A percentile compares a stretch with the other conserved stretches of the same genome.
Conservation (phyloP, 2,888 invertebrate genomes). For the Spilarctia lutea region DNA sequence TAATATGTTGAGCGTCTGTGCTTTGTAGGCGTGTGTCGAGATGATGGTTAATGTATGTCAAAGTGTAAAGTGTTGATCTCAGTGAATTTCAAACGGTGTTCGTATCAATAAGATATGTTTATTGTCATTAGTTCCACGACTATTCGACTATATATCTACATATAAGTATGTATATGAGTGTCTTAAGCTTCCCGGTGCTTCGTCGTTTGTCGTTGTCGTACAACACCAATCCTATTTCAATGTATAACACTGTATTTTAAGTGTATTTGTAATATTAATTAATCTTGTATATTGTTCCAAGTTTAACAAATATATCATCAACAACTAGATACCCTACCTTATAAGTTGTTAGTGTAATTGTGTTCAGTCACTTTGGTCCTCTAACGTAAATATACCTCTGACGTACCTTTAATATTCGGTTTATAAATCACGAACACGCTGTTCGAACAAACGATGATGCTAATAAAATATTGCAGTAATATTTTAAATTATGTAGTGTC, state of each 20-base stretch:
- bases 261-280: not conserved
- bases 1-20: not conserved
- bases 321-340: not conserved
- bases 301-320: not conserved
- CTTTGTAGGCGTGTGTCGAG: not conserved
- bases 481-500: not conserved
- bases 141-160: not conserved
- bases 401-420: too few relatives aligned
- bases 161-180: slow-evolving; percentile 12
- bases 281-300: not conserved
- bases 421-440: too few relatives aligned
- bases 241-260: not conserved
- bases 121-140: not conserved
- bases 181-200: slow-evolving; percentile 5
- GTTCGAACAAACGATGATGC: too few relatives aligned
- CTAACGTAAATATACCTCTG: not conserved
- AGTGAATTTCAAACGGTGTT: slow-evolving; percentile 21
- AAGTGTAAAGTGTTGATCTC: slow-evolving; percentile 19
- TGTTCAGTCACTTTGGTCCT: not conserved
- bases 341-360: not conserved
- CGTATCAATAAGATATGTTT: slow-evolving; percentile 8
- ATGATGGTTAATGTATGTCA: not conserved
- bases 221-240: not conserved
- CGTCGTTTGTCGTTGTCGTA: not conserved
- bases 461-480: too few relatives aligned